Conservation (phyloP, 2,797 vertebrate species). For the Clamator glandarius region DNA sequence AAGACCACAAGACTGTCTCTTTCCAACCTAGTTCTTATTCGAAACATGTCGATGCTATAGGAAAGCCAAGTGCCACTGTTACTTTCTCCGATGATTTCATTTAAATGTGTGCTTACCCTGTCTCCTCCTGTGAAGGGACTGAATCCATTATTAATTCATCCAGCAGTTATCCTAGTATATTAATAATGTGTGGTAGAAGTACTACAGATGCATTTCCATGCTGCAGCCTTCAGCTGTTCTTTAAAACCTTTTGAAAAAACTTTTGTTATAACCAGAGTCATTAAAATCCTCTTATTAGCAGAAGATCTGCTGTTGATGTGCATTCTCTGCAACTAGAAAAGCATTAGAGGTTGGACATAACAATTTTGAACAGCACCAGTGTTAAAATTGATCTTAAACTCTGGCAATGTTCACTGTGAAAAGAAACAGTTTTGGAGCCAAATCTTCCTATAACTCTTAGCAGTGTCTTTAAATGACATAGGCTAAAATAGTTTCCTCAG, state of each 20-base stretch:
- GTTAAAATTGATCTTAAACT: not conserved
- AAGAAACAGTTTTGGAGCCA: not conserved
- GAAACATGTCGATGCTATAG: not conserved
- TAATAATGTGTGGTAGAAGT: not conserved
- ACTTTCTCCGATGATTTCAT: not conserved
- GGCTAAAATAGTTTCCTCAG: not conserved
- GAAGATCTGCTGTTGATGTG: not conserved
- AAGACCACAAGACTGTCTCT: not conserved
- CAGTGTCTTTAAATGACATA: rapidly evolving
- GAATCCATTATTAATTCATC: conserved; percentile 29
- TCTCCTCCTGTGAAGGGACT: not conserved
- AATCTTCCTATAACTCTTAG: not conserved
- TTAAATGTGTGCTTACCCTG: not conserved
- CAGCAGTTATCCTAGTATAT: not conserved
- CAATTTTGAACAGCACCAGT: not conserved
- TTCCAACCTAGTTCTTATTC: not conserved
- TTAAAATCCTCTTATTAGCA: conserved; percentile 25
- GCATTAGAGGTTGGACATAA: not conserved
- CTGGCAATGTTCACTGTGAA: not conserved
- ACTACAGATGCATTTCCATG: not conserved
- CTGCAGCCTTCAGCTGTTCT: not conserved
- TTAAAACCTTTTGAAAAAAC: conserved; percentile 4
- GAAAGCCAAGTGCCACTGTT: not conserved
- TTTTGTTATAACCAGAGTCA: conserved; percentile 11
- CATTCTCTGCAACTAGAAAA: not conserved